These are phyloP conservation scores for Mirounga angustirostris DNA, from an alignment of 2,113 vertebrate genomes.

Conservation along the genomic window DNA sequence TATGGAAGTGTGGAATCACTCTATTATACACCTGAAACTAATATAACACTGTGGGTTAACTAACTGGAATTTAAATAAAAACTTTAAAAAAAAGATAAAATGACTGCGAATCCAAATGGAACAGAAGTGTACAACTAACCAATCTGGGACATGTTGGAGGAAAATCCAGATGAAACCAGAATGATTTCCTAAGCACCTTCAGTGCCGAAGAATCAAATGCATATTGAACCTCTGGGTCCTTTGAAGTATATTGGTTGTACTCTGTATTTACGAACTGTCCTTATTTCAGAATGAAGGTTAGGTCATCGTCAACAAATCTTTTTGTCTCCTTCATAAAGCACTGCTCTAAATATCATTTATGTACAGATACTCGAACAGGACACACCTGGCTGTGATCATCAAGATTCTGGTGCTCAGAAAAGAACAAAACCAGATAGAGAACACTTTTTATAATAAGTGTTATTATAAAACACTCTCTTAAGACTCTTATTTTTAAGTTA, in stretches of 20 bases:
- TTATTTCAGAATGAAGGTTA: slow-evolving; percentile 24
- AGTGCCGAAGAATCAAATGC: not conserved
- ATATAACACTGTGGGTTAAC: not conserved
- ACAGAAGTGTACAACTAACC: not conserved
- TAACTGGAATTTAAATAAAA: not conserved
- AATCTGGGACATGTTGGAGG: not conserved
- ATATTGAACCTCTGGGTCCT: not conserved
- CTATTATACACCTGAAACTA: not conserved
- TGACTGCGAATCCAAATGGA: slow-evolving; percentile 8
- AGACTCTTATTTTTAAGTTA: slow-evolving; percentile 50
- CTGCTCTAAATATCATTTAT: not conserved
- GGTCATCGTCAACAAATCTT: slow-evolving; percentile 21
- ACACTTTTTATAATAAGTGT: not conserved
- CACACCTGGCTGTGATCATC: not conserved
- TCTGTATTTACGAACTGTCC: not conserved
- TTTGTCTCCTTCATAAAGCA: slow-evolving; percentile 36
- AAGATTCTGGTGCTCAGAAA: slow-evolving; percentile 30
- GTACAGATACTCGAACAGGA: not conserved
- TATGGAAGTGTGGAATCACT: not conserved
- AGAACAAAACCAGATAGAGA: slow-evolving; percentile 24
- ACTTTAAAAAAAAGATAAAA: not conserved
- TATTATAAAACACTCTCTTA: not conserved
- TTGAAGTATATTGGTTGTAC: not conserved
- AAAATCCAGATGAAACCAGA: not conserved
- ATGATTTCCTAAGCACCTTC: not conserved